phyloP scores from a whole-genome alignment of 2,888 invertebrate genomes.

The Rhagonycha fulva region DNA sequence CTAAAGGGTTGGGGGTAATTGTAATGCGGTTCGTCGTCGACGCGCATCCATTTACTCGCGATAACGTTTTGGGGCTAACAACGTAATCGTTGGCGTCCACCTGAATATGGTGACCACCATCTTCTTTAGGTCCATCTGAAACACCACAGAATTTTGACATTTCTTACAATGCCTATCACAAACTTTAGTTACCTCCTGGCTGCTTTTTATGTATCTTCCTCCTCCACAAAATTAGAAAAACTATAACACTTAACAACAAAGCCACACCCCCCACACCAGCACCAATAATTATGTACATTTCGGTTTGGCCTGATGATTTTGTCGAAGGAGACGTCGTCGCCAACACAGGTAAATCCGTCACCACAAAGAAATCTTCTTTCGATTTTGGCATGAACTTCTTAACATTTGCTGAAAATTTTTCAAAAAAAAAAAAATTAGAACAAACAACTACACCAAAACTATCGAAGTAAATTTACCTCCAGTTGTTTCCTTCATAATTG shows the following conservation, averaged over 20 bases:
- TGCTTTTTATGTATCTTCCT: slow-evolving; percentile 57
- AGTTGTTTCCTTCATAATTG: slow-evolving; percentile 72
- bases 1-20: slow-evolving; percentile 77
- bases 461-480: slow-evolving; percentile 52
- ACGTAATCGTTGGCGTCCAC: slow-evolving; percentile 52
- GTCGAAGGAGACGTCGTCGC: slow-evolving; percentile 22
- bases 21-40: slow-evolving; percentile 60
- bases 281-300: slow-evolving; percentile 62
- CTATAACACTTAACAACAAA: slow-evolving; percentile 51
- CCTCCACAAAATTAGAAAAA: slow-evolving; percentile 55
- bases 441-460: not conserved
- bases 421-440: not conserved
- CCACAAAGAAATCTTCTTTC: slow-evolving; percentile 6
- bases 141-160: not conserved
- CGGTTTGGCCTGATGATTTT: slow-evolving; percentile 24
- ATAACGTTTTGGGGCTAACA: slow-evolving; percentile 47
- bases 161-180: not conserved
- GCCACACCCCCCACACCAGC: slow-evolving; percentile 60
- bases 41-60: slow-evolving; percentile 50
- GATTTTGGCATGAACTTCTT: slow-evolving; percentile 3
- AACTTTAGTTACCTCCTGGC: not conserved
- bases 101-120: slow-evolving; percentile 51
- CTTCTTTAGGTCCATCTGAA: slow-evolving; percentile 39
- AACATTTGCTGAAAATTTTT: not conserved
- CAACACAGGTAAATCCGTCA: not conserved